Percentiles rank a stretch among this genome's conserved stretches.
Evolutionary conservation across 2,888 invertebrate genomes (phyloP).

Genomic region (Spicauda simplicius): DNA sequence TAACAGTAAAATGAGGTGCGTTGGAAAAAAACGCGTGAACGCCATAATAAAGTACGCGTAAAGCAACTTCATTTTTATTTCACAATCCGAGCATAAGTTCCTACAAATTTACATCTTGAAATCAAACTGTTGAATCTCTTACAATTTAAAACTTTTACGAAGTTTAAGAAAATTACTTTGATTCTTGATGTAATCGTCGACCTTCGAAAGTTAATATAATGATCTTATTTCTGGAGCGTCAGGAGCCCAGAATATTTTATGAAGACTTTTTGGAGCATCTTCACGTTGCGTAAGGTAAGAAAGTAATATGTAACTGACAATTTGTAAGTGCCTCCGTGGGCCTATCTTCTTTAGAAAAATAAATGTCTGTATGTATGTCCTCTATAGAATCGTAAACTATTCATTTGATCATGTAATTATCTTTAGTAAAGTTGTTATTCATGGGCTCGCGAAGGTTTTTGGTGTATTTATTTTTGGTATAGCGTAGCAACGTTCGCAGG

Average conservation of each 20-base stretch:
- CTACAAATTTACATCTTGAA: conserved; percentile 11
- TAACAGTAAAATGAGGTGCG: neutral
- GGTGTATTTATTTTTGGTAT: no score
- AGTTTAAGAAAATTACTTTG: conserved; percentile 3
- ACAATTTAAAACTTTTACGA: conserved; percentile 9
- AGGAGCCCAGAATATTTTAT: neutral
- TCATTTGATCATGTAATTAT: no score
- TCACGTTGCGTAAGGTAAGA: no score
- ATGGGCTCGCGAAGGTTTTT: no score
- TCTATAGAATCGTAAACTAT: no score
- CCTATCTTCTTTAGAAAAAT: no score
- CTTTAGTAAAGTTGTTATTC: no score
- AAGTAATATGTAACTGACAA: no score
- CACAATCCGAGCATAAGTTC: conserved; percentile 8
- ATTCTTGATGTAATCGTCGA: conserved; percentile 2
- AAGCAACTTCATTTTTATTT: neutral
- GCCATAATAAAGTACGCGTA: neutral
- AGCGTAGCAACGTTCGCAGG: no score
- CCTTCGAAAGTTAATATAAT: neutral
- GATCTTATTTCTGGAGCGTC: neutral
- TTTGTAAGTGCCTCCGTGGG: no score
- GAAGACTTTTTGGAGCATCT: no score
- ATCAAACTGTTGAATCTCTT: conserved; percentile 23
- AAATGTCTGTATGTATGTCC: no score
- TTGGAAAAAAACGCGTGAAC: neutral